Evolutionary conservation across 2,888 invertebrate species (phyloP).

Genomic region (Mermis nigrescens): DNA sequence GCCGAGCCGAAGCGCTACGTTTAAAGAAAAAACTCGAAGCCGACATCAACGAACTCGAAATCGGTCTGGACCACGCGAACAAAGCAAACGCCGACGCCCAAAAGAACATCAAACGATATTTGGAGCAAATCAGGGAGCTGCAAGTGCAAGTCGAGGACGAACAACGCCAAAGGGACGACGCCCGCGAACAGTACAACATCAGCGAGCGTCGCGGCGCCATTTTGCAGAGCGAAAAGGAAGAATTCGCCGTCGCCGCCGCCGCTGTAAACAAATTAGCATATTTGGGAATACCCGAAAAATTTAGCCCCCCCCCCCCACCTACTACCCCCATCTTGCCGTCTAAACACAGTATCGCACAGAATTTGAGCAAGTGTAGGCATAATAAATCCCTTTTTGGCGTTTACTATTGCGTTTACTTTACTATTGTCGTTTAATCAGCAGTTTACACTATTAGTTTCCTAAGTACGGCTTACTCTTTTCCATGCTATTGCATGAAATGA

Average conservation of each 20-base stretch:
- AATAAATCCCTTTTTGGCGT: too few relatives aligned
- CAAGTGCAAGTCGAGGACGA: constrained; percentile 77
- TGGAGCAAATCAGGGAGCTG: constrained; percentile 30
- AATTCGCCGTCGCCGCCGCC: constrained; percentile 85
- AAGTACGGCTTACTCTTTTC: too few relatives aligned
- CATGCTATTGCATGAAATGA: too few relatives aligned
- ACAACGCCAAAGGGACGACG: constrained; percentile 87
- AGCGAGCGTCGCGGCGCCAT: constrained; percentile 89
- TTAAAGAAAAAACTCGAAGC: constrained; percentile 99
- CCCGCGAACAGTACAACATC: constrained; percentile 85
- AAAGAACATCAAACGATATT: constrained; percentile 86
- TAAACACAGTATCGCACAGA: too few relatives aligned
- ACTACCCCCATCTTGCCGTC: too few relatives aligned
- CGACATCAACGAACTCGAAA: constrained; percentile 95
- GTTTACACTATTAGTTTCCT: too few relatives aligned
- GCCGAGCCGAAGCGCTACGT: constrained; percentile 94
- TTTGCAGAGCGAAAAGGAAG: constrained; percentile 91
- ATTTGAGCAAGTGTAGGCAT: too few relatives aligned
- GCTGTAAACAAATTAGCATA: too few relatives aligned
- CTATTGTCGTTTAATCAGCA: too few relatives aligned
- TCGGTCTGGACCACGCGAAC: constrained; percentile 93
- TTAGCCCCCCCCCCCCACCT: too few relatives aligned
- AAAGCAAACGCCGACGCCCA: constrained; percentile 46
- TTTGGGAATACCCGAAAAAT: too few relatives aligned
- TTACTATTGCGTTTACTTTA: too few relatives aligned